A percentile compares a stretch with the other conserved stretches of the same genome.
phyloP scores from a whole-genome alignment of 2,888 invertebrate species.

The Pandemis heparana region DNA sequence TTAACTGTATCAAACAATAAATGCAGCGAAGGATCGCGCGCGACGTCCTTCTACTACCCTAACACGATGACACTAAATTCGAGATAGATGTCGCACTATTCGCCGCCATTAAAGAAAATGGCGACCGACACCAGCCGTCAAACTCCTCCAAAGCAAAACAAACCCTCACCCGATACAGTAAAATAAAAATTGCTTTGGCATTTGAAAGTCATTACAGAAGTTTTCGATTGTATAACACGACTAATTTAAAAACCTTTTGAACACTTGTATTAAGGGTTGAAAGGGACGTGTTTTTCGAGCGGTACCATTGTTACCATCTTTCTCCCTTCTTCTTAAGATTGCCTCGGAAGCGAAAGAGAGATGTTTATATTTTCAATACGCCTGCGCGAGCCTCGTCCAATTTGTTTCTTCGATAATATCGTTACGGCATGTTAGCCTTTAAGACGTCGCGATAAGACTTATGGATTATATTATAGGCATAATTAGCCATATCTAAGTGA shows the following conservation, averaged over 20 bases:
- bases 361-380: slow-evolving; percentile 54
- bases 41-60: slow-evolving; percentile 63
- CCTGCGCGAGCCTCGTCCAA: slow-evolving; percentile 56
- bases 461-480: slow-evolving; percentile 32
- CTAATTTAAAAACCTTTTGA: slow-evolving; percentile 62
- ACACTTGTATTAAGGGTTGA: slow-evolving; percentile 49
- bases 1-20: slow-evolving; percentile 77
- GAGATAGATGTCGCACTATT: slow-evolving; percentile 77
- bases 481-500: slow-evolving; percentile 33
- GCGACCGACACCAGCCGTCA: slow-evolving; percentile 74
- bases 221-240: slow-evolving; percentile 73
- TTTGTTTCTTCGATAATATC: slow-evolving; percentile 47
- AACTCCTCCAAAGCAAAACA: slow-evolving; percentile 54
- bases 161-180: slow-evolving; percentile 26
- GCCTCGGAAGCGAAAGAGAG: slow-evolving; percentile 54
- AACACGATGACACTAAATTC: slow-evolving; percentile 80
- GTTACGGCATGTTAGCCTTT: slow-evolving; percentile 47
- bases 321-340: slow-evolving; percentile 2
- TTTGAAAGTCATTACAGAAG: slow-evolving; percentile 52
- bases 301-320: slow-evolving; percentile 27
- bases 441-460: slow-evolving; percentile 38
- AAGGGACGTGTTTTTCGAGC: slow-evolving; percentile 41
- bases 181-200: slow-evolving; percentile 48
- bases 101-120: slow-evolving; percentile 81
- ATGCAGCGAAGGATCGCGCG: slow-evolving; percentile 53